Evolutionary conservation across 2,113 vertebrate genomes (phyloP).

Genomic region (Dipodomys ordii): DNA sequence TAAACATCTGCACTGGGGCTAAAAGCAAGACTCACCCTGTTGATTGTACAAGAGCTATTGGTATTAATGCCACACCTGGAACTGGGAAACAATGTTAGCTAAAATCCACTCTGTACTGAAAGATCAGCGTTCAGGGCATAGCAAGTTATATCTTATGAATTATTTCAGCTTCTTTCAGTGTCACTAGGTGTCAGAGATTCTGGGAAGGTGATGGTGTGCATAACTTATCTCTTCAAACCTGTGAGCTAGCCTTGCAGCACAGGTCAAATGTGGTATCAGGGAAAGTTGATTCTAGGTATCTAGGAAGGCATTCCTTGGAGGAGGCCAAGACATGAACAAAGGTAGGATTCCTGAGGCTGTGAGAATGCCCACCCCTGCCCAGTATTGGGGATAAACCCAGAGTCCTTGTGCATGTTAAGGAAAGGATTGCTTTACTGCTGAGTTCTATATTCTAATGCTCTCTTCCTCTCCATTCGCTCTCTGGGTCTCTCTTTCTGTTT

Average conservation of each 20-base stretch:
- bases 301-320: neutral
- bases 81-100: slow-evolving; percentile 64
- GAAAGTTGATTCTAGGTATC: neutral
- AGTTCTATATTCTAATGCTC: no score
- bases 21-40: slow-evolving; percentile 81
- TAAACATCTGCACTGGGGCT: slow-evolving; percentile 80
- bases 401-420: no score
- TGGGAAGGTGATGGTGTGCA: neutral
- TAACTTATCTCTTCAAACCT: neutral
- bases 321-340: neutral
- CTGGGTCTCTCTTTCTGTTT: neutral
- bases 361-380: neutral
- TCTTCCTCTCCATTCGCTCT: neutral
- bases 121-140: neutral
- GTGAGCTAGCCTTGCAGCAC: neutral
- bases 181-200: neutral
- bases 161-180: neutral
- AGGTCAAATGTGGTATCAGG: neutral
- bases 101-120: slow-evolving; percentile 44
- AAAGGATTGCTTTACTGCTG: no score
- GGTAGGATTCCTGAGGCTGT: neutral
- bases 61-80: slow-evolving; percentile 74
- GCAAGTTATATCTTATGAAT: neutral
- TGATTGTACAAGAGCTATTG: slow-evolving; percentile 75
- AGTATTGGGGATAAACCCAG: no score